A percentile compares a stretch with the other conserved stretches of the same genome.
These are phyloP conservation scores for Drosophila mayri DNA, from an alignment of 1,140 invertebrate genomes.

Conservation along the genomic window DNA sequence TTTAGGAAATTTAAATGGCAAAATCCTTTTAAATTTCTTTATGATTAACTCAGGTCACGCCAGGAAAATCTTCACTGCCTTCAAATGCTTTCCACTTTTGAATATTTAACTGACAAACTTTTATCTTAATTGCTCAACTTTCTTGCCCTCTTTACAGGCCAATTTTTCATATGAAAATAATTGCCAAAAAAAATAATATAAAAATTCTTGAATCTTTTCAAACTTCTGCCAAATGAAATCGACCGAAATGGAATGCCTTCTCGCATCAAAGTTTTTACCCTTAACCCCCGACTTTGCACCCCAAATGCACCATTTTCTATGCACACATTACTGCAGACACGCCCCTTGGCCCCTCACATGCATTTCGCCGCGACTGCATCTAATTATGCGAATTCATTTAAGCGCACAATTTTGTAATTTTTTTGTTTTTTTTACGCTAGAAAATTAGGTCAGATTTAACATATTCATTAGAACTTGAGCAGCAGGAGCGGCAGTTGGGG, in stretches of 20 bases:
- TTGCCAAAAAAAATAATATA: neutral
- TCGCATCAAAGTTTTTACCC: slow-evolving; percentile 7
- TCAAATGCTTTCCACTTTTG: neutral
- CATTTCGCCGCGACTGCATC: slow-evolving; percentile 48
- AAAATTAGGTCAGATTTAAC: slow-evolving; percentile 82
- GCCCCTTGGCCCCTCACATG: neutral
- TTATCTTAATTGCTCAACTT: slow-evolving; percentile 16
- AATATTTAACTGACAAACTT: slow-evolving; percentile 6
- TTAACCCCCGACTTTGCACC: slow-evolving; percentile 33
- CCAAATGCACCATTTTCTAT: neutral
- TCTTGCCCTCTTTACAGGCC: neutral
- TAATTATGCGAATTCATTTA: slow-evolving; percentile 82
- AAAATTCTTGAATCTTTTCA: neutral
- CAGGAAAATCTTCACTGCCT: too few relatives aligned
- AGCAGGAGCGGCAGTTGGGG: slow-evolving; percentile 1
- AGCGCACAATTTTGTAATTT: slow-evolving; percentile 61
- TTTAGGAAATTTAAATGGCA: neutral
- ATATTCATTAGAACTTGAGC: slow-evolving; percentile 76
- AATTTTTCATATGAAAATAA: slow-evolving; percentile 9
- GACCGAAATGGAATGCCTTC: slow-evolving; percentile 17
- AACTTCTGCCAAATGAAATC: slow-evolving; percentile 30
- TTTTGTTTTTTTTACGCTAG: slow-evolving; percentile 29
- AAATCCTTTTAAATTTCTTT: neutral
- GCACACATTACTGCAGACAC: slow-evolving; percentile 38
- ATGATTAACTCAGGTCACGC: neutral